phyloP scores from a whole-genome alignment of 2,797 vertebrate species.

The Tenualosa ilisha region DNA sequence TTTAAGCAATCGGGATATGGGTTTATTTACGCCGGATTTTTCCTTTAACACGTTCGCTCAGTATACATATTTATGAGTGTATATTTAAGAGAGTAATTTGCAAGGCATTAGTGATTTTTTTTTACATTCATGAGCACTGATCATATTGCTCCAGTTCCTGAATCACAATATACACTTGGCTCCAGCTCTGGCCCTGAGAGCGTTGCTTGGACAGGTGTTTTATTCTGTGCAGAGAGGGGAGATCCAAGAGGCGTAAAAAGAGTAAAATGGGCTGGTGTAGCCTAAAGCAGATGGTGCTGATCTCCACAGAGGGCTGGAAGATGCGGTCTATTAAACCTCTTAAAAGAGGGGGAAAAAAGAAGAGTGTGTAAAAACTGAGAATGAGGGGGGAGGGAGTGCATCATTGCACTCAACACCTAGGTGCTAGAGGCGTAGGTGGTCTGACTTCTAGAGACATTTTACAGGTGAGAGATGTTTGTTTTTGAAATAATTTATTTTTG shows the following conservation, averaged over 20 bases:
- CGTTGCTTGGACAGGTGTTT: constrained; percentile 53
- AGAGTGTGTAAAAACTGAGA: neutral
- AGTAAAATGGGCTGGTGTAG: constrained; percentile 33
- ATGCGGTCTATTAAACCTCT: constrained; percentile 48
- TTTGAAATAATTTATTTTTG: neutral
- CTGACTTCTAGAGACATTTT: neutral
- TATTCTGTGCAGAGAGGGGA: constrained; percentile 43
- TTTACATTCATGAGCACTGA: neutral
- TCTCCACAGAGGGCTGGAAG: constrained; percentile 41
- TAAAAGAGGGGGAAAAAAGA: neutral
- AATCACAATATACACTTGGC: neutral
- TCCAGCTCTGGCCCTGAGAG: constrained; percentile 23
- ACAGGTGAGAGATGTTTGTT: neutral
- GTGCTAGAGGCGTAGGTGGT: neutral
- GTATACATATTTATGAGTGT: neutral
- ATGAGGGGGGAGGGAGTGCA: neutral
- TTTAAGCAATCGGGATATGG: too few species aligned
- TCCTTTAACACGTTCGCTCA: neutral
- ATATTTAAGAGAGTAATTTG: neutral
- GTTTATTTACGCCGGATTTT: too few species aligned
- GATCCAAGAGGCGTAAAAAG: constrained; percentile 45
- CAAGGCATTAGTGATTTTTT: neutral
- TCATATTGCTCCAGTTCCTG: neutral
- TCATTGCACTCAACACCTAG: neutral
- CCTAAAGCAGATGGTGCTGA: constrained; percentile 54